Evolutionary conservation across 2,888 invertebrate genomes (phyloP).

Genomic region (Rhabditoides inermis): DNA sequence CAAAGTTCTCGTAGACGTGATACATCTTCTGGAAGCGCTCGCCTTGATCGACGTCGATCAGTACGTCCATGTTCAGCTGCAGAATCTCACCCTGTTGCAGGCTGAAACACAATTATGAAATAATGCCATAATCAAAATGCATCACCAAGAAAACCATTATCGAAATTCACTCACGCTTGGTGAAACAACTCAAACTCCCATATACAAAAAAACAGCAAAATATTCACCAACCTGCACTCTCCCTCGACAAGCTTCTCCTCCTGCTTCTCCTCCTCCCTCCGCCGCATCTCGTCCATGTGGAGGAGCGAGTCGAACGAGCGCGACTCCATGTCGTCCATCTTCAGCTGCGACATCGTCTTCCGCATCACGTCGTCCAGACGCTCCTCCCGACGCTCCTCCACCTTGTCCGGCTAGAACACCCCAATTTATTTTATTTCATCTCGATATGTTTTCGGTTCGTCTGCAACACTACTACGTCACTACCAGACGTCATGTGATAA

Average conservation of each 20-base stretch:
- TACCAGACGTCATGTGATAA: no score
- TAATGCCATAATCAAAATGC: no score
- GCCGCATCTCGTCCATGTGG: conserved; percentile 1
- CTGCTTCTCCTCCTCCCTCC: not conserved
- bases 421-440: no score
- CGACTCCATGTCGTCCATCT: conserved; percentile 11
- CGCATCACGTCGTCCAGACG: not conserved
- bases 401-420: not conserved
- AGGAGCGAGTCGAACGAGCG: conserved; percentile 8
- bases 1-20: conserved; percentile 16
- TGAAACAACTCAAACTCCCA: no score
- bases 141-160: no score
- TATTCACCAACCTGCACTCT: conserved; percentile 11
- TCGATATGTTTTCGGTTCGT: no score
- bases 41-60: conserved; percentile 14
- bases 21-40: conserved; percentile 13
- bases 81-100: conserved; percentile 39
- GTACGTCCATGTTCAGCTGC: conserved; percentile 37
- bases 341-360: conserved; percentile 15
- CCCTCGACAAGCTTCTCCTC: conserved; percentile 10
- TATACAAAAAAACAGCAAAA: no score
- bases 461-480: no score
- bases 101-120: conserved; percentile 23
- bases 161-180: no score
- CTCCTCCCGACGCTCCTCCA: conserved; percentile 1